Base-by-base conservation (phyloP, 2,113 vertebrate species). In the Corythaixoides concolor region DNA sequence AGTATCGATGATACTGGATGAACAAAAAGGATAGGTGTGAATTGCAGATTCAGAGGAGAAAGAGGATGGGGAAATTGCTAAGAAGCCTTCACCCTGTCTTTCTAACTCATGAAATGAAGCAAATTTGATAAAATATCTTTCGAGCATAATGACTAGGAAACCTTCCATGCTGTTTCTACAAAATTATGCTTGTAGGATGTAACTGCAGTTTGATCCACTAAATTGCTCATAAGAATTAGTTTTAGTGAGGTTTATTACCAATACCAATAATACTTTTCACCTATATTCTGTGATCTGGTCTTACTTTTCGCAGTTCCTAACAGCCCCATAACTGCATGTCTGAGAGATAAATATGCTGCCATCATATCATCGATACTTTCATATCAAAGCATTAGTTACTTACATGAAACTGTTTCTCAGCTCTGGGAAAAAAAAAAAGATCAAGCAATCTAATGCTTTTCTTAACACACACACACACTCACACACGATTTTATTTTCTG, bases 91-190 rank as follows among this genome's bases (percentile, higher is more conserved):
- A 2, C 30, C 10, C 21, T 55, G 27, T 59, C 53, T 90, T 95
- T 88, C 90, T 82, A 88, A 63, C 22, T 93, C 32, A 49, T 19
- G 24, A 75, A 67, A 22, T 89, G 59, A 93, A 77, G 41, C 32
- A 76, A 88, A 94, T 92, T 77, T 39, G 26, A 58, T 92, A 84
- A 91, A 88, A 93, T 79, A 9, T 77, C 53, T 74, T 88, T 77
- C 63, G 86, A 66, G 55, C 22, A 47, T 64, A 86, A 52, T 74
- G 50, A 75, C 20, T 30, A 49, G 60, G 47, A 92, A 90, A 49
- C 16, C 37, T 35, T 86, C 37, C 35, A 20, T 66, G 24, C 28
- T 69, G 8, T 62, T 95, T 88, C 88, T 92, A 63, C n/a, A 89
- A 41, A 90, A 72, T 90, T 58, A 18, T 66, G 50, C 26, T 91